These are phyloP conservation scores for Elysia crispata DNA, from an alignment of 2,888 invertebrate species.

Conservation along the genomic window DNA sequence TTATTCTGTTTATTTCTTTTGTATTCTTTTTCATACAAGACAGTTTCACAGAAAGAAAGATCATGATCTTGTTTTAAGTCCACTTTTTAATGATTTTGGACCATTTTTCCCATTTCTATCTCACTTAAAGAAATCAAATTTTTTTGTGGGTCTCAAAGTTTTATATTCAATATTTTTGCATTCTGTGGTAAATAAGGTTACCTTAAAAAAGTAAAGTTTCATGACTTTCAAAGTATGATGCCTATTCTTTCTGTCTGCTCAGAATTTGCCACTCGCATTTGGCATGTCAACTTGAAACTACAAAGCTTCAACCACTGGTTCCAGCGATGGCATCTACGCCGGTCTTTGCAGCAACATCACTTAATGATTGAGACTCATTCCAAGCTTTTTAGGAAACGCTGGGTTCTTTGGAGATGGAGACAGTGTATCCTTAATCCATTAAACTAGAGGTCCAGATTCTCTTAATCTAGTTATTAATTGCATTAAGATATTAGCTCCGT, in stretches of 20 bases:
- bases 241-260: slow-evolving; percentile 30
- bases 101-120: too few species aligned
- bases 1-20: too few species aligned
- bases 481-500: too few species aligned
- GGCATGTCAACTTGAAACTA: slow-evolving; percentile 53
- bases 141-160: too few species aligned
- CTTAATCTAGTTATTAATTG: too few species aligned
- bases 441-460: too few species aligned
- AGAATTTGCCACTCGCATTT: slow-evolving; percentile 59
- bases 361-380: slow-evolving; percentile 60
- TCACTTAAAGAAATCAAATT: too few species aligned
- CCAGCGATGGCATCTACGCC: slow-evolving; percentile 53
- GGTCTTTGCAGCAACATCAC: slow-evolving; percentile 59
- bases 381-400: slow-evolving; percentile 57
- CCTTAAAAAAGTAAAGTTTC: background rate
- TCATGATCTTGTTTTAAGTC: too few species aligned
- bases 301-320: slow-evolving; percentile 61
- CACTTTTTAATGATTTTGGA: too few species aligned
- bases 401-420: slow-evolving; percentile 64
- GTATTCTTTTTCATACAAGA: too few species aligned
- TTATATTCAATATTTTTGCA: too few species aligned
- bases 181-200: background rate
- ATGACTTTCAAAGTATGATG: background rate
- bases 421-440: slow-evolving; percentile 69
- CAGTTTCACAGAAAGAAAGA: too few species aligned